phyloP scores from a whole-genome alignment of 2,888 invertebrate genomes.

The Thymelicus lineola region DNA sequence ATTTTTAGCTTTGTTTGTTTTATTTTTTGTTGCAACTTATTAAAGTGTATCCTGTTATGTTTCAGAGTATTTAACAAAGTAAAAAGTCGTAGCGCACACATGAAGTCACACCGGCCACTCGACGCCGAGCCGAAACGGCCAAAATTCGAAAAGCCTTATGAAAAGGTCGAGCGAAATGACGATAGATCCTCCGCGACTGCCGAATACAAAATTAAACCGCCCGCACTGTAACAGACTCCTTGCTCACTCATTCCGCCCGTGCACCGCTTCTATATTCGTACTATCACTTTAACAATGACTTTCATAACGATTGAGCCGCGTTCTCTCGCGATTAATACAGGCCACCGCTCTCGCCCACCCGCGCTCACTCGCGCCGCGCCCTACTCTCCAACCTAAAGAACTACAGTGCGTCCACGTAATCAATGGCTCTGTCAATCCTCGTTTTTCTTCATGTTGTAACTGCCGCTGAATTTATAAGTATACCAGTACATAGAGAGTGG shows the following conservation, averaged over 20 bases:
- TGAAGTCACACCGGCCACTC: constrained; percentile 98
- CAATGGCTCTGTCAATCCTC: neutral
- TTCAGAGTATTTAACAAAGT: constrained; percentile 98
- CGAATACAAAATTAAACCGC: constrained; percentile 73
- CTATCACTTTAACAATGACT: constrained; percentile 38
- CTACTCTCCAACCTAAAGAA: constrained; percentile 22
- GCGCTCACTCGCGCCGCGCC: constrained; percentile 49
- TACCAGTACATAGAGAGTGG: too few species aligned
- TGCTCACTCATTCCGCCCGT: constrained; percentile 59
- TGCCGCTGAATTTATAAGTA: too few species aligned
- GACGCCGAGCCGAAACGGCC: constrained; percentile 91
- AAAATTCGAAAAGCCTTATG: constrained; percentile 86
- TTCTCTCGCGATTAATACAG: constrained; percentile 15
- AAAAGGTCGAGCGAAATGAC: constrained; percentile 82
- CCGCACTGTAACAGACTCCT: constrained; percentile 65
- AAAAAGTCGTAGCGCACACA: constrained; percentile 99
- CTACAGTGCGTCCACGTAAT: neutral
- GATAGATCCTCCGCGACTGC: constrained; percentile 75
- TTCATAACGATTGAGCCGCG: constrained; percentile 18
- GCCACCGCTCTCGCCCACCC: constrained; percentile 40
- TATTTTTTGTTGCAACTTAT: constrained; percentile 69
- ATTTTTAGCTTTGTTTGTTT: constrained; percentile 48
- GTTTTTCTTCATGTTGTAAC: neutral
- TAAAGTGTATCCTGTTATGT: constrained; percentile 81
- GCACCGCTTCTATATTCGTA: constrained; percentile 28